Conservation (phyloP, 1,140 invertebrate genomes). For the Bathynomus jamesi region DNA sequence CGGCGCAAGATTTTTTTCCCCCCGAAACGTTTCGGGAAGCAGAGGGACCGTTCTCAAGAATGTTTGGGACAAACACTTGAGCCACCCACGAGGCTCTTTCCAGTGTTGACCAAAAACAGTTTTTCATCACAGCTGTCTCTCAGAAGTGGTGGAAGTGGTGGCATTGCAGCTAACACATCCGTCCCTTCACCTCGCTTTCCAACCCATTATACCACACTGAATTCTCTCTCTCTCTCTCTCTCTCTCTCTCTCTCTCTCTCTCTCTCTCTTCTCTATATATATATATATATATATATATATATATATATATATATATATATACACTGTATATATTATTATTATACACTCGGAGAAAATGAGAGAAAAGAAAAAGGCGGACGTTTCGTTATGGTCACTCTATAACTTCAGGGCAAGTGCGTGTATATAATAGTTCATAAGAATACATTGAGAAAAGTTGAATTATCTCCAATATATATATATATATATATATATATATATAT, state of each 20-base stretch:
- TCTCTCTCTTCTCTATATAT: neutral
- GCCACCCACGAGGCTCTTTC: neutral
- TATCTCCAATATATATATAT: no score
- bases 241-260: neutral
- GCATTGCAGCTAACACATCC: neutral
- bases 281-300: conserved; percentile 3
- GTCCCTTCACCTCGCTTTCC: neutral
- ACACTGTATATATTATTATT: no score
- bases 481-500: no score
- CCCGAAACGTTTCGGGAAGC: neutral
- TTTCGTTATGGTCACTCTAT: no score
- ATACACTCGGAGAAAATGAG: neutral
- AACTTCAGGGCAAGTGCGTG: no score
- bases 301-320: conserved; percentile 3
- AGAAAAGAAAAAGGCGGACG: neutral
- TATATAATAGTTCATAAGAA: no score
- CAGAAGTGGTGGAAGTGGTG: no score
- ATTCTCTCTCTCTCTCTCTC: neutral
- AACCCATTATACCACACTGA: neutral
- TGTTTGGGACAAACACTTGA: neutral
- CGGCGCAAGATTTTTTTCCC: neutral
- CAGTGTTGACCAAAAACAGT: neutral
- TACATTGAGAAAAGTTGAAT: no score
- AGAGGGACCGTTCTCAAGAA: neutral
- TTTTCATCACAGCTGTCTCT: neutral